Evolutionary conservation across 2,113 vertebrate genomes (phyloP).

Genomic region (Cinclus cinclus): DNA sequence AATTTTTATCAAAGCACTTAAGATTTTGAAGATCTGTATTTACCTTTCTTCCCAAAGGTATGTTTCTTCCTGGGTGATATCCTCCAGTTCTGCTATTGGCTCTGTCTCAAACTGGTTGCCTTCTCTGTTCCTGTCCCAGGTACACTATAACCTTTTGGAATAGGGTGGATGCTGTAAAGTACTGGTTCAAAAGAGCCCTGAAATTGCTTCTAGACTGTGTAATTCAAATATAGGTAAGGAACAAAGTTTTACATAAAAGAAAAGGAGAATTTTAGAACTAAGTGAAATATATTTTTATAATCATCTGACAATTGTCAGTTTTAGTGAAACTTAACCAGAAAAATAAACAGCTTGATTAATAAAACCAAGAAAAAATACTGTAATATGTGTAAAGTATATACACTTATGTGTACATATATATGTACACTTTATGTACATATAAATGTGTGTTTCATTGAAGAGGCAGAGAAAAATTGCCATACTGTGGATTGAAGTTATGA

Average conservation of each 20-base stretch:
- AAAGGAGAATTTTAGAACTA: not conserved
- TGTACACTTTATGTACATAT: too few species aligned
- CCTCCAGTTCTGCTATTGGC: not conserved
- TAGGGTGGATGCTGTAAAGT: not conserved
- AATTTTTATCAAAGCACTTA: not conserved
- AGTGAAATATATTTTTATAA: not conserved
- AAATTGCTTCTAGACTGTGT: not conserved
- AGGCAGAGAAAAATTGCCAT: not conserved
- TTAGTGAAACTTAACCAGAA: not conserved
- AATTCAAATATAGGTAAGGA: not conserved
- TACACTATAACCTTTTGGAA: not conserved
- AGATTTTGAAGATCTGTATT: not conserved
- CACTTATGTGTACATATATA: too few species aligned
- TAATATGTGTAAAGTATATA: not conserved
- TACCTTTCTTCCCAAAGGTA: not conserved
- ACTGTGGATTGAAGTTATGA: not conserved
- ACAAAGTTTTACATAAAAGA: not conserved
- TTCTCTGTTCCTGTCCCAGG: not conserved
- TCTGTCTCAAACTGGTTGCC: not conserved
- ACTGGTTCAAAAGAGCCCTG: not conserved
- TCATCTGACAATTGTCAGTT: not conserved
- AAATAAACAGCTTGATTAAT: not conserved
- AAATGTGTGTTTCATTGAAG: too few species aligned
- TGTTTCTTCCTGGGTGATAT: not conserved
- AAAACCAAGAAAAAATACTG: not conserved